Evolutionary conservation across 2,797 vertebrate species (phyloP).

Genomic region (Poliocrania exsul): DNA sequence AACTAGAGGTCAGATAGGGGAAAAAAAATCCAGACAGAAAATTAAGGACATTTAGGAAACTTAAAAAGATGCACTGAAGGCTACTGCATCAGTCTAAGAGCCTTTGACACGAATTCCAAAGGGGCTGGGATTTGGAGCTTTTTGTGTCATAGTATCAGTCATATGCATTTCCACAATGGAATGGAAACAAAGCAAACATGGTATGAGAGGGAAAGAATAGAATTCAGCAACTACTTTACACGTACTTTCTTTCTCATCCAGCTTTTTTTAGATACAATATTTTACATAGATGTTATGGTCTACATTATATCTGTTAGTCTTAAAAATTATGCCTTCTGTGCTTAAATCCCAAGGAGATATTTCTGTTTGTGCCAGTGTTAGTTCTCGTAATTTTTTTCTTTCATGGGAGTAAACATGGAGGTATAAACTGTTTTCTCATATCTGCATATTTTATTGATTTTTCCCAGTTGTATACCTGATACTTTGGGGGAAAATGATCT

Average conservation of each 20-base stretch:
- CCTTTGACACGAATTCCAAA: rapidly evolving
- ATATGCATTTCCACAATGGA: not conserved
- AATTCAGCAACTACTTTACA: not conserved
- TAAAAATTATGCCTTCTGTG: not conserved
- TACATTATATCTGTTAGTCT: not conserved
- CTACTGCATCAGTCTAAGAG: not conserved
- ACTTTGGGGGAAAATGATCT: rapidly evolving
- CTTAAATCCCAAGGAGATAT: not conserved
- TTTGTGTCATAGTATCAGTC: not conserved
- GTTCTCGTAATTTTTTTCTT: not conserved
- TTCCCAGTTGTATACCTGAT: not conserved
- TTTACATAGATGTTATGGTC: not conserved
- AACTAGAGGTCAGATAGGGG: not conserved
- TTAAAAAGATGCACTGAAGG: not conserved
- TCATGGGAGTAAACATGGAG: not conserved
- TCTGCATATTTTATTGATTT: not conserved
- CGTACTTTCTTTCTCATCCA: not conserved
- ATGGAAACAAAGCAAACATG: not conserved
- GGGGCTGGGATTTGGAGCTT: not conserved
- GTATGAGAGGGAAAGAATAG: not conserved
- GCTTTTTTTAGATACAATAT: not conserved
- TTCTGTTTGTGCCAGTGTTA: not conserved
- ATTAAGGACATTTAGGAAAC: not conserved
- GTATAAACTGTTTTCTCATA: not conserved
- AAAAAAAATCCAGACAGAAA: not conserved